phyloP scores from a whole-genome alignment of 2,888 invertebrate species.

The Anagyrus pseudococci region DNA sequence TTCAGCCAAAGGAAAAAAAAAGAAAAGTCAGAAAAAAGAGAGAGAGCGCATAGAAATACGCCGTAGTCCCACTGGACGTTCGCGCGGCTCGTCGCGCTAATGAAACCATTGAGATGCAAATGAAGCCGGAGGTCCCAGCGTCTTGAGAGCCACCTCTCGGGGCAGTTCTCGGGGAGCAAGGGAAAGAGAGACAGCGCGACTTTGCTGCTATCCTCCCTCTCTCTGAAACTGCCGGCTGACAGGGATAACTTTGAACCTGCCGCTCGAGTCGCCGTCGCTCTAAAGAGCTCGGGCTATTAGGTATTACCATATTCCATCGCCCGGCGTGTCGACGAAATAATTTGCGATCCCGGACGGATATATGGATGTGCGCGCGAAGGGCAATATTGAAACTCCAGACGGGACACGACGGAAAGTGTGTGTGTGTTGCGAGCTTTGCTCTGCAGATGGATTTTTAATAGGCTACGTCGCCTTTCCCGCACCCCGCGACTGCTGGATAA shows the following conservation, averaged over 20 bases:
- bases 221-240: not conserved
- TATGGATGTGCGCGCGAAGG: too few relatives aligned
- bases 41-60: not conserved
- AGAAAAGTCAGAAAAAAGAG: not conserved
- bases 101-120: constrained; percentile 51
- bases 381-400: too few relatives aligned
- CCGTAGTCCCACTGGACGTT: too few relatives aligned
- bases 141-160: constrained; percentile 4
- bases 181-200: too few relatives aligned
- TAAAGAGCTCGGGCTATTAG: constrained; percentile 29
- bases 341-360: too few relatives aligned
- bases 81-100: constrained; percentile 38
- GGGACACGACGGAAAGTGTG: too few relatives aligned
- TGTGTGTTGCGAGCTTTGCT: too few relatives aligned
- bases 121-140: constrained; percentile 28
- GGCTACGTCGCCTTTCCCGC: too few relatives aligned
- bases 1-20: not conserved
- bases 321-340: too few relatives aligned
- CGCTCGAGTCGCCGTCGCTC: not conserved
- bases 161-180: constrained; percentile 12
- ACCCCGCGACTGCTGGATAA: too few relatives aligned
- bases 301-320: constrained; percentile 24
- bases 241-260: not conserved
- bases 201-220: not conserved
- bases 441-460: too few relatives aligned